Evolutionary conservation across 1,140 invertebrate genomes (phyloP).

Genomic region (Aradophagus sp.): DNA sequence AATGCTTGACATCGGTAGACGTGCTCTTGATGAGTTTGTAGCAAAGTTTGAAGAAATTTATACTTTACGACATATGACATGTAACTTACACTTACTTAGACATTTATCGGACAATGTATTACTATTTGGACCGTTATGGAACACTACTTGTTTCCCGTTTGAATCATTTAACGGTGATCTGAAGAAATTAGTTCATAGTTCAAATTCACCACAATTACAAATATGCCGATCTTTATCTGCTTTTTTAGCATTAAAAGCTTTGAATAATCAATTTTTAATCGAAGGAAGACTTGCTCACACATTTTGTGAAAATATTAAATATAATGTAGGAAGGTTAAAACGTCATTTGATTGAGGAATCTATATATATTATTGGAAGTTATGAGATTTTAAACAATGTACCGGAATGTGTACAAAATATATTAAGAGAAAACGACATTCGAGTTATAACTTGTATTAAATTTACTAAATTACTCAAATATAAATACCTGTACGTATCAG

Average conservation of each 20-base stretch:
- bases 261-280: conserved; percentile 1
- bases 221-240: conserved; percentile 16
- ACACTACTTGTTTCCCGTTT: conserved; percentile 43
- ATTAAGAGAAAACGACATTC: neutral
- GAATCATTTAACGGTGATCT: conserved; percentile 48
- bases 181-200: conserved; percentile 26
- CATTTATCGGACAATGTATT: neutral
- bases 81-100: conserved; percentile 5
- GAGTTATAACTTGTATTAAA: too few species aligned
- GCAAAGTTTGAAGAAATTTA: neutral
- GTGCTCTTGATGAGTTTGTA: conserved; percentile 1
- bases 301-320: neutral
- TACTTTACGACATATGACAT: conserved; percentile 2
- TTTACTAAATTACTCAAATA: conserved; percentile 10
- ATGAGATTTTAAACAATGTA: neutral
- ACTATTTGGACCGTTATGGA: conserved; percentile 12
- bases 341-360: neutral
- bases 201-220: conserved; percentile 31
- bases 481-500: conserved; percentile 6
- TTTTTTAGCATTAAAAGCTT: conserved; percentile 4
- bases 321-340: neutral
- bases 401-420: neutral
- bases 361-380: too few species aligned
- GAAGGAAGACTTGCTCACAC: conserved; percentile 1
- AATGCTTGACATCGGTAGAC: neutral